Base-by-base conservation (phyloP, 2,797 vertebrate species). In the Chiloscyllium punctatum region DNA sequence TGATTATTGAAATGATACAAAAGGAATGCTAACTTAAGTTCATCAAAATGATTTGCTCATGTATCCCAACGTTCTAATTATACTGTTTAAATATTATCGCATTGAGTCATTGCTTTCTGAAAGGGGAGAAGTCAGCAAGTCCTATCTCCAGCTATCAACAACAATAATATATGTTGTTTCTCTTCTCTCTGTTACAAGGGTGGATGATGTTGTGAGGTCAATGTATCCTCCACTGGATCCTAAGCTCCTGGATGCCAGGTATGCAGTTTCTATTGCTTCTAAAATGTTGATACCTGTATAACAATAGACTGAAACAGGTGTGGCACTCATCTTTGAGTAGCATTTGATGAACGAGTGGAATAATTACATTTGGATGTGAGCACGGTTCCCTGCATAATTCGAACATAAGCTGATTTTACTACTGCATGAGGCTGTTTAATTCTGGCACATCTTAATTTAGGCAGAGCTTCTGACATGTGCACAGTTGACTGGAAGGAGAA, bases 161-260 rank as follows among this genome's bases (percentile, higher is more conserved):
- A 5, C 66, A 94, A 18, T 94, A 68, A 94, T 4, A 62, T 48
- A 33, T 33, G 51, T 53, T 25, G 51, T 94, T 53, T 37, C 69
- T 74, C 53, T 72, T 1, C 69, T 5, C 9, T 8, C 30, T 42
- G 42, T 27, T 6, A 51, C 18, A 97, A 99, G 99, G 97, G 99
- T 99, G 97, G 99, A 99, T 0, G 99, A 99, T 0, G 99, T 99
- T 95, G 99, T 99, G 96, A 97, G 98, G 84, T 99, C 99, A 0
- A 99, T 99, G 99, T 99, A 99, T 96, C 99, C 99, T 0, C 99
- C 99, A 0, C 96, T 99, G 97, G 99, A 99, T 96, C 99, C 99
- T 2, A 99, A 99, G 96, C 98, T 99, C 95, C 98, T 99, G 96
- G 99, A 99, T 0, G 99, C 99, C 9, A 98, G 99, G 99, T 99